A percentile compares a stretch with the other conserved stretches of the same genome.
Conservation (phyloP, 2,113 vertebrate species). For the Gobiocypris rarus region DNA sequence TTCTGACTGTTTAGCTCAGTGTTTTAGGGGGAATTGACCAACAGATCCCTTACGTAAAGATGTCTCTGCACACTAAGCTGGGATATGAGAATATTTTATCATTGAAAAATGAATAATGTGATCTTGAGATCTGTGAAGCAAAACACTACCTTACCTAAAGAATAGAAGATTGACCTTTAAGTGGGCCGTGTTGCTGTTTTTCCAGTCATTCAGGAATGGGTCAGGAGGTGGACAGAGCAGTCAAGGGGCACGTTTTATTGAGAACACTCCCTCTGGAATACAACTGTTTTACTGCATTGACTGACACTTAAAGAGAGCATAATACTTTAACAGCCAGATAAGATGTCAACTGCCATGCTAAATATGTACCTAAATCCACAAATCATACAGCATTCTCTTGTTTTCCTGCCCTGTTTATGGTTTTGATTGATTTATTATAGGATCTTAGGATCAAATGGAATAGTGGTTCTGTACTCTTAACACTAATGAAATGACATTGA, state of each 20-base stretch:
- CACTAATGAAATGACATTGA: background rate
- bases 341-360: constrained; percentile 12
- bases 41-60: background rate
- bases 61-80: background rate
- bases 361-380: constrained; percentile 14
- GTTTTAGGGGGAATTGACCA: background rate
- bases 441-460: background rate
- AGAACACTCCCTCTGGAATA: background rate
- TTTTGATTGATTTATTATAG: background rate
- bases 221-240: constrained; percentile 31
- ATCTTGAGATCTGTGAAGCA: background rate
- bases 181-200: background rate
- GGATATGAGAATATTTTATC: background rate
- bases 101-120: no score
- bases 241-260: background rate
- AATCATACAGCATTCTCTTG: background rate
- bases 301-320: constrained; percentile 20
- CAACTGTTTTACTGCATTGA: constrained; percentile 4
- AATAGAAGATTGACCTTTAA: constrained; percentile 25
- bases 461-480: background rate
- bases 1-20: background rate
- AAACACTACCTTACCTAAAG: background rate
- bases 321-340: constrained; percentile 38
- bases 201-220: background rate
- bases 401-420: background rate